These are phyloP conservation scores for Sinodicranocentrus sp. DNA, from an alignment of 2,888 invertebrate species.

Conservation along the genomic window DNA sequence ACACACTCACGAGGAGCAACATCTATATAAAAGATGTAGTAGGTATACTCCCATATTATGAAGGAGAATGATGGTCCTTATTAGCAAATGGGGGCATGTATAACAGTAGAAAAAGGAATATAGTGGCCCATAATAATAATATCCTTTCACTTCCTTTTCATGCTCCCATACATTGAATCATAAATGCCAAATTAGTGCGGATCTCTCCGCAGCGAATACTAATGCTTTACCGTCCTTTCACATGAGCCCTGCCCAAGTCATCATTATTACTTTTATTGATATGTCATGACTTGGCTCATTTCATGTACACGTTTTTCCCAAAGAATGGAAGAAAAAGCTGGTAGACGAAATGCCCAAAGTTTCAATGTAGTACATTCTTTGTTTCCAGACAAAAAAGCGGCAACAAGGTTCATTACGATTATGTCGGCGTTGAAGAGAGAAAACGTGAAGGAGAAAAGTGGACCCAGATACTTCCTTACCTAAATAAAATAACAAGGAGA, in stretches of 20 bases:
- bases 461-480: neutral
- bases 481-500: conserved; percentile 5
- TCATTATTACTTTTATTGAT: conserved; percentile 70
- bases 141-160: conserved; percentile 67
- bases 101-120: neutral
- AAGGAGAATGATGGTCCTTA: too few species aligned
- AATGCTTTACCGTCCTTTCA: conserved; percentile 49
- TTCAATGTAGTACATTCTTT: too few species aligned
- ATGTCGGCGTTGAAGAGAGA: conserved; percentile 9
- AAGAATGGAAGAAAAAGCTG: too few species aligned
- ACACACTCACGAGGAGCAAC: too few species aligned
- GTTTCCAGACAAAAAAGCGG: conserved; percentile 7
- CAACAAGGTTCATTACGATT: conserved; percentile 67
- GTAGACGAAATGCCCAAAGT: too few species aligned
- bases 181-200: conserved; percentile 71
- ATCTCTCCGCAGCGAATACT: conserved; percentile 64
- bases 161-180: conserved; percentile 70
- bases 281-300: conserved; percentile 62
- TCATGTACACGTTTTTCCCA: neutral
- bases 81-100: neutral
- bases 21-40: too few species aligned
- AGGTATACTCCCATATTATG: too few species aligned
- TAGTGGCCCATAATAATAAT: conserved; percentile 49
- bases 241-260: conserved; percentile 65
- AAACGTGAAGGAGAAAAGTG: conserved; percentile 4